phyloP scores from a whole-genome alignment of 2,113 vertebrate species.

The Gracilinanus agilis region DNA sequence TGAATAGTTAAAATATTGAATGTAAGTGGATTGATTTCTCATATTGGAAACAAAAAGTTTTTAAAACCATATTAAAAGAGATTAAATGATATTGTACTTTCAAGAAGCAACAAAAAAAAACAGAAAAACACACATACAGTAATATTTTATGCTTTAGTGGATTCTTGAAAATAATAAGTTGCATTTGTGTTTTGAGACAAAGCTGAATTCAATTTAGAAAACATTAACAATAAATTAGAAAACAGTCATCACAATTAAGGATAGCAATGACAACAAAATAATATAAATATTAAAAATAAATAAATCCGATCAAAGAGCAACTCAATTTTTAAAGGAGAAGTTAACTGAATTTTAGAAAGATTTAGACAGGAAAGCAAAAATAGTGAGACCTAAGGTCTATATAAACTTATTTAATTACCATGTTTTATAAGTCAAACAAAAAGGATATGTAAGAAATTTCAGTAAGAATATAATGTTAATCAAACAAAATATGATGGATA shows the following conservation, averaged over 20 bases:
- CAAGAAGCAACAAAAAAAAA: background rate
- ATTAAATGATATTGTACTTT: background rate
- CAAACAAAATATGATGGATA: background rate
- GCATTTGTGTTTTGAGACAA: background rate
- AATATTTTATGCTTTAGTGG: background rate
- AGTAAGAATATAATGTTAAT: background rate
- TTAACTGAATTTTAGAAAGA: background rate
- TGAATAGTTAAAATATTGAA: background rate
- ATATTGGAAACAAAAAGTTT: background rate
- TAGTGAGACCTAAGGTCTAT: background rate
- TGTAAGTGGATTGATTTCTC: background rate
- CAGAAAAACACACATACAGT: background rate
- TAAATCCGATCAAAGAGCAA: background rate
- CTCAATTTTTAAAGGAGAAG: background rate
- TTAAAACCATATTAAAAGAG: background rate
- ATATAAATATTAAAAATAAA: background rate
- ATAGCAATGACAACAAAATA: background rate
- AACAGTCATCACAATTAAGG: background rate
- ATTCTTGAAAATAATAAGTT: background rate
- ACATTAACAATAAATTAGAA: background rate
- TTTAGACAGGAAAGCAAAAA: background rate
- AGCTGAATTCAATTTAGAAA: background rate
- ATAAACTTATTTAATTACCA: background rate
- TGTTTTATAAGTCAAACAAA: background rate
- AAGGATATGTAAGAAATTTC: background rate